Evolutionary conservation across 2,888 invertebrate species (phyloP).

Genomic region (Eubasilissa splendida): DNA sequence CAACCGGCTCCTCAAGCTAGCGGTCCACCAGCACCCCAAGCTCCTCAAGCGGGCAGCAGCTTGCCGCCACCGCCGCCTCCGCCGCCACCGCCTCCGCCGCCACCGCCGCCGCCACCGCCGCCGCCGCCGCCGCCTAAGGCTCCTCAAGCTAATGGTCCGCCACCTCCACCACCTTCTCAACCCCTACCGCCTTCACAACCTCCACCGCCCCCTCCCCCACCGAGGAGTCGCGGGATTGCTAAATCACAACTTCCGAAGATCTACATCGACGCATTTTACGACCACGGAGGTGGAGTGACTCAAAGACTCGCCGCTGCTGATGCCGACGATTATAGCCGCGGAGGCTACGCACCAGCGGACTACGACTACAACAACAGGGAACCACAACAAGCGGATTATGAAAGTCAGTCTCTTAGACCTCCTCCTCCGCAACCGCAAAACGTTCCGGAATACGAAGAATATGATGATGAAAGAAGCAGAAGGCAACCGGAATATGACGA

Average conservation of each 20-base stretch:
- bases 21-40: constrained; percentile 61
- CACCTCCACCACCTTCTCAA: constrained; percentile 57
- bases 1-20: constrained; percentile 61
- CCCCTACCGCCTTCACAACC: constrained; percentile 56
- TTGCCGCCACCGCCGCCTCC: constrained; percentile 62
- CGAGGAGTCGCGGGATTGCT: constrained; percentile 59
- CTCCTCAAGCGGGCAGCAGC: constrained; percentile 60
- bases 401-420: constrained; percentile 22
- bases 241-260: constrained; percentile 66
- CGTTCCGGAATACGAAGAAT: constrained; percentile 44
- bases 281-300: constrained; percentile 66
- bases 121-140: constrained; percentile 60
- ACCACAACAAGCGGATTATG: constrained; percentile 58
- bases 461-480: constrained; percentile 34
- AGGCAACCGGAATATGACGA: constrained; percentile 52
- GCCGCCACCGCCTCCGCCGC: constrained; percentile 59
- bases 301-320: constrained; percentile 67
- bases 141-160: constrained; percentile 46
- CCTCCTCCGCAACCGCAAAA: background rate
- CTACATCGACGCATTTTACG: constrained; percentile 69
- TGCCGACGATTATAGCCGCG: constrained; percentile 61
- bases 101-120: constrained; percentile 60
- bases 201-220: constrained; percentile 63
- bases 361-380: constrained; percentile 64
- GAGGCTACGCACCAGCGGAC: constrained; percentile 60